Evolutionary conservation across 2,888 invertebrate genomes (phyloP), one percentile per base, ranked within the genome.

Genomic region (Drosophila atripex): DNA sequence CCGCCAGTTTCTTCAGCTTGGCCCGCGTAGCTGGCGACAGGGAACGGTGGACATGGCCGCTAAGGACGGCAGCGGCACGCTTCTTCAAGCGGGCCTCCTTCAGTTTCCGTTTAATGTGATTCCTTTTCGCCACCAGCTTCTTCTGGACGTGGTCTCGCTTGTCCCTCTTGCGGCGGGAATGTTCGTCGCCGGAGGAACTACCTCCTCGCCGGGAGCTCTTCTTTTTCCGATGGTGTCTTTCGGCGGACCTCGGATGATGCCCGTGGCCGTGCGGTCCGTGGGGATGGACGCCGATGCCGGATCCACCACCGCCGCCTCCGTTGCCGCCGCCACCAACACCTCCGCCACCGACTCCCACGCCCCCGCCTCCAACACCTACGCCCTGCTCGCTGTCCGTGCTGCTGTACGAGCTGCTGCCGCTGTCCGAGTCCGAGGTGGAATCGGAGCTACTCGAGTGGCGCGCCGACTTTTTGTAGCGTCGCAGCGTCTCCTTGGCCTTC

Each of bases 111-210:
- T 91, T 91, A 12, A 91, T 73, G 50, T 91, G 91, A 69, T 88
- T 90, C 3, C 91, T 90, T 41, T 91, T 91, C 2, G 91, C 91
- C 54, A 91, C 91, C 32, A 91, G 61, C 49, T 91, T 91, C 66
- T 91, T 91, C 28, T 91, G 91, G 25, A 90, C 91, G 38, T 91
- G 90, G 56, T 91, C 90, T 0, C 89, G 86, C 51, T 91, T 91
- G 11, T 91, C 90, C 0, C 91, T 86, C 63, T 91, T 91, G 0
- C 90, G 88, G 1, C 89, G 84, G 41, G 72, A 54, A 3, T 61
- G 72, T 52, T 91, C 88, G 58, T 91, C 90, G 73, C 95, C 95
- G 3, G 95, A 95, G 9, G 95, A 94, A 47, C 86, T 82, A 39
- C 79, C 76, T 0, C 84, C 78, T 0, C 80, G 84, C 35, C 94